Percentiles rank a stretch among this genome's conserved stretches.
Conservation (phyloP, 2,888 invertebrate species). For the Vesta saturnalis region DNA sequence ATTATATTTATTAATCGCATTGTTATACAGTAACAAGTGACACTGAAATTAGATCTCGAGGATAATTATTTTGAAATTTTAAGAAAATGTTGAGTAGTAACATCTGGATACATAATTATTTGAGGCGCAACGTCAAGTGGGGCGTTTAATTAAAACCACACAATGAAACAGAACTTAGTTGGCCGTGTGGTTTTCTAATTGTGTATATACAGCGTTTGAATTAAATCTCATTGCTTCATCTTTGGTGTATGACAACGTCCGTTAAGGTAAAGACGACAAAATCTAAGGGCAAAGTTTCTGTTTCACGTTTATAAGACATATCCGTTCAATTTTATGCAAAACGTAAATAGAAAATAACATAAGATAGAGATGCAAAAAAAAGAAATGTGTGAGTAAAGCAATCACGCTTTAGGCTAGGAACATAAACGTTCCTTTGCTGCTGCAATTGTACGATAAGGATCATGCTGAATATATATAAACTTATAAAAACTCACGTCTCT, state of each 20-base stretch:
- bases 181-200: conserved; percentile 45
- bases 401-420: conserved; percentile 43
- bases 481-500: conserved; percentile 42
- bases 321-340: conserved; percentile 28
- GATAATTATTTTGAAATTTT: conserved; percentile 25
- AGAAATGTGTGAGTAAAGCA: conserved; percentile 38
- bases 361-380: conserved; percentile 36
- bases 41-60: not conserved
- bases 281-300: conserved; percentile 27
- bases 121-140: conserved; percentile 39
- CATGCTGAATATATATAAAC: conserved; percentile 41
- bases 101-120: conserved; percentile 40
- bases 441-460: conserved; percentile 44
- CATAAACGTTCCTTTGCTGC: conserved; percentile 44
- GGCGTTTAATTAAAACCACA: conserved; percentile 47
- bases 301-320: conserved; percentile 20
- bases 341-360: conserved; percentile 31
- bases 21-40: no score
- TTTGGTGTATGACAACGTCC: conserved; percentile 14
- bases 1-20: no score
- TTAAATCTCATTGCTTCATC: conserved; percentile 34
- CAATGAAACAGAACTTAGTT: conserved; percentile 44
- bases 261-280: conserved; percentile 27
- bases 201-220: conserved; percentile 34
- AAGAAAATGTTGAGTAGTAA: conserved; percentile 27